phyloP scores from a whole-genome alignment of 2,888 invertebrate genomes.

The Drosophila subquinaria region DNA sequence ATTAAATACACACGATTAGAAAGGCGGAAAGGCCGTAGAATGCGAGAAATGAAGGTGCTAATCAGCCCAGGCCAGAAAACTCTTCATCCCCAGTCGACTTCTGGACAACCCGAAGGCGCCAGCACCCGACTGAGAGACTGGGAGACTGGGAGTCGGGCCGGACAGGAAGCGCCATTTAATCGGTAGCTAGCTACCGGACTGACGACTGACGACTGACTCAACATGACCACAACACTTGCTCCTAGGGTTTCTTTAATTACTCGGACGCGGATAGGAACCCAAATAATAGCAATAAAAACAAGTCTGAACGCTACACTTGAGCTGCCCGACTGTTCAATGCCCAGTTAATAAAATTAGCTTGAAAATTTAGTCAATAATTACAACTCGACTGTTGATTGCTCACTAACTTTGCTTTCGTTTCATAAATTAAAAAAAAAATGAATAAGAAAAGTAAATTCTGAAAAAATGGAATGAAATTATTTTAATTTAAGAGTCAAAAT shows the following conservation, averaged over 20 bases:
- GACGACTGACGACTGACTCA: slow-evolving; percentile 22
- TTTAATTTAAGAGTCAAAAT: no score
- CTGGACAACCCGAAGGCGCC: not conserved
- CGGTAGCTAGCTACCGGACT: not conserved
- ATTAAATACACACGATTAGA: slow-evolving; percentile 2
- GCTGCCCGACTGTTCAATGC: not conserved
- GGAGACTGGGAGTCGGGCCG: not conserved
- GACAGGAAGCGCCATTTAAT: slow-evolving; percentile 16
- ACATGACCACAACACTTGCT: slow-evolving; percentile 74
- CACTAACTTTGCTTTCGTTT: no score
- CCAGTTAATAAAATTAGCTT: not conserved
- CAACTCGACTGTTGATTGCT: no score
- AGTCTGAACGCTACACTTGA: slow-evolving; percentile 2
- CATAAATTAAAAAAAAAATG: no score
- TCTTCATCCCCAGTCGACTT: slow-evolving; percentile 7
- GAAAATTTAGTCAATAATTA: no score
- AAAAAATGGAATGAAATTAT: no score
- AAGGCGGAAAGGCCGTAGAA: slow-evolving; percentile 2
- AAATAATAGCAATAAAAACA: slow-evolving; percentile 19
- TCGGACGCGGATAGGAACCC: slow-evolving; percentile 8
- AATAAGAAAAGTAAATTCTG: no score
- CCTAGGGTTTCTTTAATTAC: slow-evolving; percentile 39
- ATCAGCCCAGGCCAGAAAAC: slow-evolving; percentile 8
- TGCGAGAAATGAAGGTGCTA: slow-evolving; percentile 13
- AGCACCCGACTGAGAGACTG: not conserved